A percentile compares a stretch with the other conserved stretches of the same genome.
Evolutionary conservation across 2,888 invertebrate species (phyloP).

Genomic region (Macaria liturata): DNA sequence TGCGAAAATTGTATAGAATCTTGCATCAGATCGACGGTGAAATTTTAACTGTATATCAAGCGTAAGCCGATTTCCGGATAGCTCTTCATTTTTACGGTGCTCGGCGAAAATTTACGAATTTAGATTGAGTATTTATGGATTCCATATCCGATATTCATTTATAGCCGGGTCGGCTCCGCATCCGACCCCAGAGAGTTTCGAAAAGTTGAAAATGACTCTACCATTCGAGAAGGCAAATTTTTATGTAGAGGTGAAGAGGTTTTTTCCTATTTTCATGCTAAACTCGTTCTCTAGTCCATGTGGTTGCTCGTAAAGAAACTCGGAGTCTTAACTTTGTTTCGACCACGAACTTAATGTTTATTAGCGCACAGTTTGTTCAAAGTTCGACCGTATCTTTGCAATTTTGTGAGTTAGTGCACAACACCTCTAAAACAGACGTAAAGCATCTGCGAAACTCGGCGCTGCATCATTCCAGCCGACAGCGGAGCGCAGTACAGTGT

Average conservation of each 20-base stretch:
- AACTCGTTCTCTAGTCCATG: background rate
- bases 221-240: conserved; percentile 35
- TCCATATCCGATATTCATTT: conserved; percentile 71
- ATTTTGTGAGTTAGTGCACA: conserved; percentile 23
- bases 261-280: background rate
- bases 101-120: conserved; percentile 69
- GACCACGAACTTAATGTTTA: conserved; percentile 2
- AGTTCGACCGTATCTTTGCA: conserved; percentile 9
- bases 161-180: conserved; percentile 56
- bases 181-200: conserved; percentile 50
- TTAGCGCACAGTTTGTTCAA: conserved; percentile 1
- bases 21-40: conserved; percentile 28
- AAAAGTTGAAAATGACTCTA: conserved; percentile 56
- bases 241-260: conserved; percentile 3
- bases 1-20: conserved; percentile 10
- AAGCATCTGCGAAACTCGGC: conserved; percentile 39
- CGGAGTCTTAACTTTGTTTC: conserved; percentile 8
- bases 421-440: conserved; percentile 30
- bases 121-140: conserved; percentile 75
- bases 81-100: conserved; percentile 66
- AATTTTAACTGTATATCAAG: conserved; percentile 52
- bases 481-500: conserved; percentile 48
- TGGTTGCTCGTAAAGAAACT: background rate
- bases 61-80: conserved; percentile 66
- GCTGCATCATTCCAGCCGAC: conserved; percentile 47